Percentiles rank a stretch among this genome's conserved stretches.
Conservation (phyloP, 2,888 invertebrate genomes). For the Volucella inanis region DNA sequence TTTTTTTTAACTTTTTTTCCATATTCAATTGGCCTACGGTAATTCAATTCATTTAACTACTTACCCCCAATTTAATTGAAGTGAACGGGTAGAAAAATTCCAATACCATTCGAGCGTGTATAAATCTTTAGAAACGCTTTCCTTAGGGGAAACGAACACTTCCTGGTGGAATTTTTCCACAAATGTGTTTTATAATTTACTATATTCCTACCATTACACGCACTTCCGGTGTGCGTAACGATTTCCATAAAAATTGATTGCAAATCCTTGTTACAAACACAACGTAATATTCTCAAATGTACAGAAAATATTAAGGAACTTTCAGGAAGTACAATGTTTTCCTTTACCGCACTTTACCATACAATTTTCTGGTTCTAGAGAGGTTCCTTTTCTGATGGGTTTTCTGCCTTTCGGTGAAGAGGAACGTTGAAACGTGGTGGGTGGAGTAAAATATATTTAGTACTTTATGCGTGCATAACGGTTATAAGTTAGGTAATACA, state of each 20-base stretch:
- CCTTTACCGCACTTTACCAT: slow-evolving; percentile 19
- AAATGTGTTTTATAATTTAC: slow-evolving; percentile 70
- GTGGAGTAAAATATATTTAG: slow-evolving; percentile 21
- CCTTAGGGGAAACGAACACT: slow-evolving; percentile 57
- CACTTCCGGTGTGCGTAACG: slow-evolving; percentile 71
- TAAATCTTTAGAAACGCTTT: slow-evolving; percentile 49
- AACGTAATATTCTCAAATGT: slow-evolving; percentile 1
- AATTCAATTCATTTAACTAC: not conserved
- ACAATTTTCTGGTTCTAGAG: not conserved
- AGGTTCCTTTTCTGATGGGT: not conserved
- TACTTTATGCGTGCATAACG: slow-evolving; percentile 38
- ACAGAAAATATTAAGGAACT: slow-evolving; percentile 17
- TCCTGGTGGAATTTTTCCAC: slow-evolving; percentile 58
- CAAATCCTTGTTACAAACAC: slow-evolving; percentile 37
- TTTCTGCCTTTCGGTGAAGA: not conserved
- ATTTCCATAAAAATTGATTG: slow-evolving; percentile 57
- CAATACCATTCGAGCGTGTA: slow-evolving; percentile 11
- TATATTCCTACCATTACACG: slow-evolving; percentile 68
- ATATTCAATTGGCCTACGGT: slow-evolving; percentile 29
- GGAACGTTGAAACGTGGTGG: not conserved
- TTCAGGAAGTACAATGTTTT: slow-evolving; percentile 29
- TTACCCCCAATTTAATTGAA: slow-evolving; percentile 22
- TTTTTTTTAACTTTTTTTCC: not conserved
- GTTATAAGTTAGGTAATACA: slow-evolving; percentile 38
- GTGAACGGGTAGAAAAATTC: not conserved